Evolutionary conservation across 1,140 invertebrate species (phyloP), one percentile per base, ranked within the genome.

Genomic region (Apis dorsata): DNA sequence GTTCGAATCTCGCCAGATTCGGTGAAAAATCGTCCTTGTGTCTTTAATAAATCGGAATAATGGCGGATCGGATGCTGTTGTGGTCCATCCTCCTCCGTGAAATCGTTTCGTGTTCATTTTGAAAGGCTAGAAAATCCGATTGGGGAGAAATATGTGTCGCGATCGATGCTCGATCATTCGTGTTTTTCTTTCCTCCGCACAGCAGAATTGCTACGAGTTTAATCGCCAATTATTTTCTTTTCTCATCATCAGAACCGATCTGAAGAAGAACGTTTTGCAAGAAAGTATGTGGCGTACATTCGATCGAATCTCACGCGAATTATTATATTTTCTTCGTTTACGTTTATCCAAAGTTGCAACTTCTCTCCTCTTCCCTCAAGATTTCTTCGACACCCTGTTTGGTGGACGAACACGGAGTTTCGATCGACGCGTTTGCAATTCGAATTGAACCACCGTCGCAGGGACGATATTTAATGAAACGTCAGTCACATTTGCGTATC

Each of bases 391-490:
- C 34, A 34, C 34, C 34, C 3, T 2, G 34, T 34, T 17, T 17
- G 7, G 7, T 10, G 63, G 28, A 66, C n/a, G n/a, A 24, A 63
- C n/a, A 12, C 21, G 57, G 24, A n/a, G 21, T 75, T 44, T 10
- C 15, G 44, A 19, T 24, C n/a, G n/a, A 11, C 5, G 4, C 8
- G 17, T 19, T 57, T 24, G 44, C 28, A 72, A 72, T 65, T 65
- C 51, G 68, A 65, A 60, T 28, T 19, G 57, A 71, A 71, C 65
- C n/a, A 51, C 17, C 74, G 28, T 55, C 86, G 85, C 77, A 72
- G 75, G 53, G 69, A 55, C 66, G 78, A 81, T 80, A 88, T 88
- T 63, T 88, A 88, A 88, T 88, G 84, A 85, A 88, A 88, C 80
- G 87, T 88, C 87, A 88, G 87, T 88, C 83, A 77, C 76, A 83